Evolutionary conservation across 2,888 invertebrate species (phyloP), one percentile per base, ranked within the genome.

Genomic region (Aelia acuminata): DNA sequence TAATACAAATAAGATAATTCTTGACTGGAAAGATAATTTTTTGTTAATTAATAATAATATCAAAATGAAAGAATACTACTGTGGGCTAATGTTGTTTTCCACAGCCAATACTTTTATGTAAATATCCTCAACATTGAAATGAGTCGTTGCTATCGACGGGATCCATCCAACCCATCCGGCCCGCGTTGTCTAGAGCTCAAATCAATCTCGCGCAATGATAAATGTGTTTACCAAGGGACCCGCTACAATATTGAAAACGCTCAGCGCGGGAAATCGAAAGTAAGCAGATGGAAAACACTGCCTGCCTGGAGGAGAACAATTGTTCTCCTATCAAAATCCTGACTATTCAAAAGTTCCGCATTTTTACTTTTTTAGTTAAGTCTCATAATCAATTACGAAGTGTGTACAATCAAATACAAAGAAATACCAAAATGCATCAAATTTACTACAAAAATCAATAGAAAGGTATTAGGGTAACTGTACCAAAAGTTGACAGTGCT

Each of bases 231-330:
- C 63, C 63, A 63, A 63, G 31, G 18, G 31, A 3, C 31, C 15
- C 15, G 63, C 5, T 63, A 63, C 63, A 63, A 63, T 63, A 63
- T 63, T 63, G 63, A 63, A 63, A 63, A 63, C 63, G 63, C 63
- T 63, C 63, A 31, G 31, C 31, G 63, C 15, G 63, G 63, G 63
- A 63, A 63, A 63, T 63, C 31, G 63, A 63, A 63, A 63, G 63
- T 63, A 63, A 63, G 63, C 63, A 63, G 63, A 63, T 31, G 63
- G 63, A 63, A 63, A 63, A 63, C 31, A 63, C 31, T 18, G 63
- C 31, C 63, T 63, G 5, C 5, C 31, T 7, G 57, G 26, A 26
- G 11, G n/a, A 13, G 26, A 57, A n/a, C 31, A 63, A 63, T 63
- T 31, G 63, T 63, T 63, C 5, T 31, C 7, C 15, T 31, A 63